phyloP scores from a whole-genome alignment of 2,113 vertebrate species.

The Thalassoma bifasciatum region DNA sequence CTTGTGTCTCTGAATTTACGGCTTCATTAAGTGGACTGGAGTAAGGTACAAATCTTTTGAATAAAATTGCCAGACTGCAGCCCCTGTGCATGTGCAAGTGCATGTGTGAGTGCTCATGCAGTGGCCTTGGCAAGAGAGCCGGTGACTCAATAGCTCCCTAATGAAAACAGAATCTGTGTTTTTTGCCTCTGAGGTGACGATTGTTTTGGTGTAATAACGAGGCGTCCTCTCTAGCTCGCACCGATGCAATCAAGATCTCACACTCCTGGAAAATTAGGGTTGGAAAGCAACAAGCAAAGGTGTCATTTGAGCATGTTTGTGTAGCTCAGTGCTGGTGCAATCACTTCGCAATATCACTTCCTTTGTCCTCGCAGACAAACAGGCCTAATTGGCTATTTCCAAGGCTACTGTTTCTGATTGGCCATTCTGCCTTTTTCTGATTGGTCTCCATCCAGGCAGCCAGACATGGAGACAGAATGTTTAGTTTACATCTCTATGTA shows the following conservation, averaged over 20 bases:
- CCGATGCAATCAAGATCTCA: slow-evolving; percentile 74
- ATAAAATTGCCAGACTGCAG: slow-evolving; percentile 74
- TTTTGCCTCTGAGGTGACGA: slow-evolving; percentile 73
- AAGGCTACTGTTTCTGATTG: slow-evolving; percentile 75
- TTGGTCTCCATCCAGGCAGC: slow-evolving; percentile 65
- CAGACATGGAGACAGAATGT: slow-evolving; percentile 58
- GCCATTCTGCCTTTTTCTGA: slow-evolving; percentile 72
- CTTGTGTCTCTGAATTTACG: slow-evolving; percentile 80
- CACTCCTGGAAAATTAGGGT: slow-evolving; percentile 73
- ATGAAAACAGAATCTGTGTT: slow-evolving; percentile 76
- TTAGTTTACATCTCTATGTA: slow-evolving; percentile 52
- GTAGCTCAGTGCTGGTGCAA: slow-evolving; percentile 70
- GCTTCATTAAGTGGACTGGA: slow-evolving; percentile 83
- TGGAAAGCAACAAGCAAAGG: slow-evolving; percentile 76
- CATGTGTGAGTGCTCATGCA: slow-evolving; percentile 29
- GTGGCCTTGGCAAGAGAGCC: slow-evolving; percentile 68
- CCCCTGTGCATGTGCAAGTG: slow-evolving; percentile 37
- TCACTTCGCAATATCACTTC: slow-evolving; percentile 79
- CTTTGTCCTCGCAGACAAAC: slow-evolving; percentile 79
- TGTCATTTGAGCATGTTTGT: slow-evolving; percentile 76
- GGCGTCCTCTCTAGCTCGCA: slow-evolving; percentile 61
- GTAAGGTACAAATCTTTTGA: slow-evolving; percentile 82
- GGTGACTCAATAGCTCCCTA: slow-evolving; percentile 77
- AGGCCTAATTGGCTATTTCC: slow-evolving; percentile 78
- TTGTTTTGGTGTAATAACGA: slow-evolving; percentile 80